These are phyloP conservation scores for Leptinotarsa tumamoca DNA, from an alignment of 2,888 invertebrate genomes.

Conservation along the genomic window DNA sequence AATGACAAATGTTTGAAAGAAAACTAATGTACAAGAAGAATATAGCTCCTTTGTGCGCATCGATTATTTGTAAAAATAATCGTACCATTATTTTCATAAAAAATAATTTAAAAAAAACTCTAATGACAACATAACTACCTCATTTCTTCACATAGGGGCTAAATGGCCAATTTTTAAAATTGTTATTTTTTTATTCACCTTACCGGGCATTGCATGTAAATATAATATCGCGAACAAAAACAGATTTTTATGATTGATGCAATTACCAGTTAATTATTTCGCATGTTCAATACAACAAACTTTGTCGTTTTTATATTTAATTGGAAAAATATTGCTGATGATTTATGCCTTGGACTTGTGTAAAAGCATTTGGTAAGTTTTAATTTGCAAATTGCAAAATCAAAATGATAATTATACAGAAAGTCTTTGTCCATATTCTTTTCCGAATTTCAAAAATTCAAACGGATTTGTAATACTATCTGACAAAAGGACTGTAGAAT, in stretches of 20 bases:
- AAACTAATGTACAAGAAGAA: not conserved
- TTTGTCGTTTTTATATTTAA: conserved; percentile 10
- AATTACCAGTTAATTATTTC: conserved; percentile 9
- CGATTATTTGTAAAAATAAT: not conserved
- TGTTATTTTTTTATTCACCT: not conserved
- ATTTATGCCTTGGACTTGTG: not conserved
- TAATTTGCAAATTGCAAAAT: not conserved
- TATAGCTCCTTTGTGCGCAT: not conserved
- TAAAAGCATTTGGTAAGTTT: not conserved
- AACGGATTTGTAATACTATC: too few species aligned
- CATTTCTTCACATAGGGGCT: conserved; percentile 3
- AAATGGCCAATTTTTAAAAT: conserved; percentile 2
- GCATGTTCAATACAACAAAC: conserved; percentile 9
- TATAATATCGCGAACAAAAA: not conserved
- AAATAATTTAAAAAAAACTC: not conserved
- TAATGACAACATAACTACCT: not conserved
- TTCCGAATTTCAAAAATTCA: too few species aligned
- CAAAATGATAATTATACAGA: too few species aligned
- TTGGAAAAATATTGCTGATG: not conserved
- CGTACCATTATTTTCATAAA: not conserved
- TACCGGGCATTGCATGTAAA: conserved; percentile 1
- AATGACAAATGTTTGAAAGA: not conserved
- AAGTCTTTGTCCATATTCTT: too few species aligned
- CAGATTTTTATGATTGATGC: not conserved
- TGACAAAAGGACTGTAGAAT: too few species aligned